Conservation (phyloP, 2,888 invertebrate genomes). For the Nomada flava region DNA sequence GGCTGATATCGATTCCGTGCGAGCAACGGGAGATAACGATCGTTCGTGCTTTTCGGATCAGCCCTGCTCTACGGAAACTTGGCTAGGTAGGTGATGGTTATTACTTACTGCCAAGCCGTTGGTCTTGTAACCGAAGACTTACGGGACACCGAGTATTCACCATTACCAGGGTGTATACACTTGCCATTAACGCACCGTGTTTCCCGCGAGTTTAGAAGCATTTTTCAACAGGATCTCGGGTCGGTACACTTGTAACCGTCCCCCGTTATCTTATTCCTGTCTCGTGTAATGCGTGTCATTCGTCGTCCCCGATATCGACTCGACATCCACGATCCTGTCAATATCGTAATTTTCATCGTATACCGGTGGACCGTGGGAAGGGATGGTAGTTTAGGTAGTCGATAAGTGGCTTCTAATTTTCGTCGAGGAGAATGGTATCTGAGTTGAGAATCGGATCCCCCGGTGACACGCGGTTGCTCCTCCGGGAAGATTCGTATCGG, state of each 20-base stretch:
- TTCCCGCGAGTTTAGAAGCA: constrained; percentile 27
- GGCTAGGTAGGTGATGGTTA: constrained; percentile 63
- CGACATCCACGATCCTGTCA: constrained; percentile 20
- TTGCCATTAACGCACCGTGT: constrained; percentile 34
- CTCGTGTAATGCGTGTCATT: constrained; percentile 38
- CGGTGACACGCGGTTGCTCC: constrained; percentile 41
- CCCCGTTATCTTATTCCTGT: constrained; percentile 29
- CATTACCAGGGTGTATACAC: constrained; percentile 49
- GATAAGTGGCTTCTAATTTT: constrained; percentile 54
- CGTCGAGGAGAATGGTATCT: constrained; percentile 37
- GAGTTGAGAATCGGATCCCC: constrained; percentile 47
- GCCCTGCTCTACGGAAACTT: constrained; percentile 59
- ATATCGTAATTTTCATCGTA: constrained; percentile 44
- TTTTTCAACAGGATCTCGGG: background rate
- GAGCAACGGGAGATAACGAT: constrained; percentile 65
- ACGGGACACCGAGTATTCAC: constrained; percentile 63
- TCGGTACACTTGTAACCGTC: constrained; percentile 48
- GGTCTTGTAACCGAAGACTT: constrained; percentile 67
- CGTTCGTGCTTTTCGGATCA: constrained; percentile 60
- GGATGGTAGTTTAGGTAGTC: constrained; percentile 33
- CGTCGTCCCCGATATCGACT: background rate
- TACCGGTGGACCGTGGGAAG: constrained; percentile 14
- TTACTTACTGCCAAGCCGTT: constrained; percentile 63
- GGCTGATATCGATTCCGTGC: constrained; percentile 63
- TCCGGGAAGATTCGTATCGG: constrained; percentile 53